Base-by-base conservation (phyloP, 2,113 vertebrate genomes). In the Anguilla rostrata region DNA sequence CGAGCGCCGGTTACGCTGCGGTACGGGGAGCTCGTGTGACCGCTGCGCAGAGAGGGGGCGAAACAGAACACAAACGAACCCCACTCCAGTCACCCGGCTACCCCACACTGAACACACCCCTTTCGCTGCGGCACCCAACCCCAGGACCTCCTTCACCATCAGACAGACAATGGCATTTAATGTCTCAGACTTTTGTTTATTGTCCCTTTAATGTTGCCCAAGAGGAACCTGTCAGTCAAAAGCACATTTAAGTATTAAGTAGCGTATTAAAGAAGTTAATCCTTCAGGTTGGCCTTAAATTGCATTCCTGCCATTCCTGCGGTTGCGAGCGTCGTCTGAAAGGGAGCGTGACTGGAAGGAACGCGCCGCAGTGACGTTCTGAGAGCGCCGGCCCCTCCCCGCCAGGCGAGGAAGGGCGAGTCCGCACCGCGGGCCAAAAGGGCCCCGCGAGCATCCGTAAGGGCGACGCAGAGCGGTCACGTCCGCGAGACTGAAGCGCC, bases 221-320 rank as follows among this genome's bases (percentile, higher is more conserved):
- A 9, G 9, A 75, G n/a, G 14, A n/a, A 34, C 71, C 71, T 12
- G 26, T 75, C 71, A 75, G 34, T 75, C 71, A 75, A 75, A 26
- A 75, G 26, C 63, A n/a, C 26, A 8, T 20, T 0, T 16, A 20
- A 75, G 5, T n/a, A 22, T n/a, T n/a, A n/a, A 22, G 63, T 34
- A 34, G 34, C 0, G 34, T 46, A 71, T 7, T 71, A 71, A 16
- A 75, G 71, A 34, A 34, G 71, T 34, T 34, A n/a, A n/a, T 75
- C 2, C 12, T 26, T 75, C n/a, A 34, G 34, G 71, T 34, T 12
- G 71, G 29, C n/a, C 71, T 29, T 1, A 20, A 0, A 26, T 6
- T 46, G 88, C 90, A 92, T 93, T 93, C 91, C 87, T 82, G 53
- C n/a, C 16, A 93, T 89, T 90, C 88, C 86, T 81, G 85, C 82